Evolutionary conservation across 2,797 vertebrate species (phyloP).

Genomic region (Melanotaenia nigrans): DNA sequence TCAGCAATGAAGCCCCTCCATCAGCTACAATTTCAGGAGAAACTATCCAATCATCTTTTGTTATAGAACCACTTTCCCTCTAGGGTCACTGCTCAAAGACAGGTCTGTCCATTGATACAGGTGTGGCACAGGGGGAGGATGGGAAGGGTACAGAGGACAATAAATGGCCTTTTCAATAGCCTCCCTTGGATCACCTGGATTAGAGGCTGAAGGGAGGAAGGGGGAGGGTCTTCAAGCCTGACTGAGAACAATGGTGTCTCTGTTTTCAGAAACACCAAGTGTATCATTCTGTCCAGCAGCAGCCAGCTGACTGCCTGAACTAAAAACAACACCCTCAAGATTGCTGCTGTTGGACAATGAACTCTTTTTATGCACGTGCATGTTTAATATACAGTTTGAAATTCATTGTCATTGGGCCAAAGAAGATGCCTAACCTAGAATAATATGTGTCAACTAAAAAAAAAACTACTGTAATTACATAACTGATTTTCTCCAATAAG

Average conservation of each 20-base stretch:
- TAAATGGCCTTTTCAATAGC: conserved; percentile 61
- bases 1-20: conserved; percentile 45
- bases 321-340: conserved; percentile 37
- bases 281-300: conserved; percentile 58
- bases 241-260: conserved; percentile 69
- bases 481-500: background rate
- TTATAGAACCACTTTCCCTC: conserved; percentile 67
- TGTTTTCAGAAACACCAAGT: conserved; percentile 66
- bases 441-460: background rate
- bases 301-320: conserved; percentile 47
- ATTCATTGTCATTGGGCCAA: background rate
- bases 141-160: conserved; percentile 52
- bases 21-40: conserved; percentile 59
- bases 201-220: conserved; percentile 30
- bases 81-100: conserved; percentile 66
- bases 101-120: conserved; percentile 71
- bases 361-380: background rate
- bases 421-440: background rate
- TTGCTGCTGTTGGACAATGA: conserved; percentile 17
- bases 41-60: conserved; percentile 69
- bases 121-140: conserved; percentile 54
- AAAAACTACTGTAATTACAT: background rate
- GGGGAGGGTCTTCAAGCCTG: conserved; percentile 47
- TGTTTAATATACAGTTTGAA: background rate
- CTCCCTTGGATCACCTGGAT: conserved; percentile 69